Percentiles rank a stretch among this genome's conserved stretches.
Evolutionary conservation across 2,113 vertebrate species (phyloP).

Genomic region (Peromyscus leucopus): DNA sequence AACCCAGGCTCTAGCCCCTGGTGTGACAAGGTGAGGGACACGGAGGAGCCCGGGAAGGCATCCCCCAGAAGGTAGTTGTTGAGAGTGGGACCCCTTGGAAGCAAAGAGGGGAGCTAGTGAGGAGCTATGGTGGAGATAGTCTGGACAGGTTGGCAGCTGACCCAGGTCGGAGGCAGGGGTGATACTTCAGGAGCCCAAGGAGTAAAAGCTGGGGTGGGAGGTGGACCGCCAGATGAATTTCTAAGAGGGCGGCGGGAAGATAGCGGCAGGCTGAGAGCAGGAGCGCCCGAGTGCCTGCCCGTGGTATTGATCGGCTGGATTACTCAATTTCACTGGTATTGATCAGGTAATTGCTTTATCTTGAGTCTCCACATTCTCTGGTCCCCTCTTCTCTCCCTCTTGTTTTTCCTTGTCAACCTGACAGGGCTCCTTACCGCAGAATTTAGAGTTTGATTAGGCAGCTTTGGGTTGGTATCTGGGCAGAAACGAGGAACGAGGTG

Average conservation of each 20-base stretch:
- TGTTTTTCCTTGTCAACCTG: conserved; percentile 68
- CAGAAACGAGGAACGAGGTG: background rate
- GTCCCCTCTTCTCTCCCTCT: conserved; percentile 62
- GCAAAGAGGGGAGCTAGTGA: background rate
- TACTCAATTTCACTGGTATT: conserved; percentile 82
- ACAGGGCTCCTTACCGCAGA: conserved; percentile 52
- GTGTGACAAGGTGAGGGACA: too few relatives aligned
- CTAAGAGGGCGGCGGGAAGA: background rate
- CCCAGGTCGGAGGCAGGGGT: background rate
- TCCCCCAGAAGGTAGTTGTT: background rate
- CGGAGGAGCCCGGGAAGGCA: background rate
- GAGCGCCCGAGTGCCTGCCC: conserved; percentile 12
- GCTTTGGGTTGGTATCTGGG: background rate
- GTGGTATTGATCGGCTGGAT: conserved; percentile 79
- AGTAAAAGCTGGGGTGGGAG: background rate
- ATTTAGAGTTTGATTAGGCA: conserved; percentile 21
- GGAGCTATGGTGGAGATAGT: too few relatives aligned
- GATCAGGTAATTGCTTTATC: conserved; percentile 86
- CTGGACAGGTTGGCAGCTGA: background rate
- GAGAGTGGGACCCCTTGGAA: background rate
- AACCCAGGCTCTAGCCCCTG: background rate
- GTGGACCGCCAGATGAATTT: background rate
- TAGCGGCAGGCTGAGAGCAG: background rate
- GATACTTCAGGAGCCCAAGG: background rate
- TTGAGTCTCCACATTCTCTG: conserved; percentile 74